phyloP scores from a whole-genome alignment of 2,113 vertebrate genomes.

The Myotis davidii region DNA sequence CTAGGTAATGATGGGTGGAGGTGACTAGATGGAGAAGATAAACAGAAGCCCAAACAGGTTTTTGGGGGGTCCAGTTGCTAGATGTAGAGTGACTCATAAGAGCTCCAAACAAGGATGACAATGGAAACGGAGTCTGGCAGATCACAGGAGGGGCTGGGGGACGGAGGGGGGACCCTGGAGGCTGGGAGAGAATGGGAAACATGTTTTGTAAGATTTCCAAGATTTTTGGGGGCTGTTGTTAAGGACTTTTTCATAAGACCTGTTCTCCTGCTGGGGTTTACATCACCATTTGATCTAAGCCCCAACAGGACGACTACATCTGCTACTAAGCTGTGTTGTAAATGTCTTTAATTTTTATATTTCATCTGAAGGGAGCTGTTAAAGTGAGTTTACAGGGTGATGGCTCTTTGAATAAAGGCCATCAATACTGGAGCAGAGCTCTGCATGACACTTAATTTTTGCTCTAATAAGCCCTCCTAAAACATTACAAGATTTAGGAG shows the following conservation, averaged over 20 bases:
- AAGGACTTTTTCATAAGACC: constrained; percentile 86
- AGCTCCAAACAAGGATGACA: constrained; percentile 75
- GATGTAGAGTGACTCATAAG: constrained; percentile 74
- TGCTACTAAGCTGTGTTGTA: constrained; percentile 91
- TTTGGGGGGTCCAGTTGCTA: constrained; percentile 42
- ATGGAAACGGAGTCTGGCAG: constrained; percentile 78
- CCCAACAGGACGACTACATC: constrained; percentile 87
- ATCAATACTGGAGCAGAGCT: constrained; percentile 84
- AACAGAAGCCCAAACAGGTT: constrained; percentile 74
- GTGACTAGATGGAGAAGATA: constrained; percentile 76
- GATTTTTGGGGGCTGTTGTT: constrained; percentile 77
- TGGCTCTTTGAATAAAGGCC: constrained; percentile 88
- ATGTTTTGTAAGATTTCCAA: constrained; percentile 83
- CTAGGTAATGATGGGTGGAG: neutral
- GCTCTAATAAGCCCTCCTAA: constrained; percentile 87
- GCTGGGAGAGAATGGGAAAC: constrained; percentile 81
- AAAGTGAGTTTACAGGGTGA: constrained; percentile 88
- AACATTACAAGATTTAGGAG: constrained; percentile 85
- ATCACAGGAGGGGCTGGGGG: neutral
- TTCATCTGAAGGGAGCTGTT: constrained; percentile 90
- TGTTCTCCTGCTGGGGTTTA: constrained; percentile 86
- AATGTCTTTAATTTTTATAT: constrained; percentile 91
- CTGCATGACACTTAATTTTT: constrained; percentile 88
- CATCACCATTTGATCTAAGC: constrained; percentile 90
- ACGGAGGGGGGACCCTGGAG: neutral